These are phyloP conservation scores for Caranx ignobilis DNA, from an alignment of 2,113 vertebrate genomes.

Conservation along the genomic window DNA sequence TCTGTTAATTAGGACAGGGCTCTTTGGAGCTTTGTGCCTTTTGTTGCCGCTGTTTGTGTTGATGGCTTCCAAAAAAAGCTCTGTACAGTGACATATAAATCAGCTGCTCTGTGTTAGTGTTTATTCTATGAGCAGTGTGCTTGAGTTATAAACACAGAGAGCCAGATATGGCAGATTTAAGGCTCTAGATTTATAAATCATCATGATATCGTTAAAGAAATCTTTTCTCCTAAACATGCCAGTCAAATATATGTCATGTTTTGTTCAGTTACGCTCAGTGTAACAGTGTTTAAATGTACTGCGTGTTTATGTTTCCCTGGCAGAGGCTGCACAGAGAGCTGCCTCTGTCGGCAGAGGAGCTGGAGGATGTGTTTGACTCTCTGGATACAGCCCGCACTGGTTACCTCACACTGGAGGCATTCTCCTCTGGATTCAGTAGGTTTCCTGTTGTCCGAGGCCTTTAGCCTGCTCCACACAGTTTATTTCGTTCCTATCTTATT, in stretches of 20 bases:
- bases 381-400: slow-evolving; percentile 89
- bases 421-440: slow-evolving; percentile 93
- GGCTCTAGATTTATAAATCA: neutral
- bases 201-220: neutral
- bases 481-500: neutral
- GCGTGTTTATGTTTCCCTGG: slow-evolving; percentile 41
- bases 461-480: neutral
- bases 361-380: slow-evolving; percentile 93
- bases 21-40: slow-evolving; percentile 38
- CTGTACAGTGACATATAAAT: neutral
- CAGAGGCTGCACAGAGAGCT: slow-evolving; percentile 86
- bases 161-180: neutral
- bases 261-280: neutral
- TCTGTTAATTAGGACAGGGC: slow-evolving; percentile 25
- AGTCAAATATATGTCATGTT: neutral
- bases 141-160: neutral
- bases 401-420: slow-evolving; percentile 91
- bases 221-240: neutral
- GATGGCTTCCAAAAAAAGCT: slow-evolving; percentile 19
- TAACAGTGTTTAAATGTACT: neutral
- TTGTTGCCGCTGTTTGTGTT: slow-evolving; percentile 34
- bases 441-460: slow-evolving; percentile 44
- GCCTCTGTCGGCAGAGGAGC: slow-evolving; percentile 89
- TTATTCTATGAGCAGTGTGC: neutral
- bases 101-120: neutral